Evolutionary conservation across 2,888 invertebrate species (phyloP), one percentile per base, ranked within the genome.

Genomic region (Cenopis cana): DNA sequence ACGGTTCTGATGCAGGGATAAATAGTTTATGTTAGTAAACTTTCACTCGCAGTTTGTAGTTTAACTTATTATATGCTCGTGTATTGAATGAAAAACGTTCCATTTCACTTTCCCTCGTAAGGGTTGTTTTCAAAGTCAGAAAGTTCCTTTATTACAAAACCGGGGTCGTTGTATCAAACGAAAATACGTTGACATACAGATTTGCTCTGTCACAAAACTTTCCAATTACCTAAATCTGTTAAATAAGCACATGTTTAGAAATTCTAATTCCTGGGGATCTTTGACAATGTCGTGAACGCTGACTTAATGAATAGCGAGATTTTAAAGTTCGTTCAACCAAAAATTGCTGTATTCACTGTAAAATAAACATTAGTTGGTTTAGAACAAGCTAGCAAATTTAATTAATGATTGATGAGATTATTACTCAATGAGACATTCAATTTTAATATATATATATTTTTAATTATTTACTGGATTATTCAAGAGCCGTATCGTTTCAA

Each of bases 111-210:
- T 55, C 61, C 29, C 11, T 46, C 9, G 17, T 33, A 46, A 29
- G 41, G 61, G n/a, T 33, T 54, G 68, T 68, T 61, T 60, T 55
- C 61, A 61, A 68, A 68, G 68, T 68, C 29, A 41, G 24, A 29
- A 61, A 54, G 38, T 68, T 55, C 33, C 29, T 38, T 17, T 55
- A 41, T 36, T 36, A 68, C 41, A 29, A 14, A 46, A 38, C n/a
- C 20, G 5, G 8, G 12, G 12, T 24, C 12, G n/a, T 50, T 50
- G 49, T 59, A 50, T 49, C 50, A 24, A 59, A 50, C 50, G 49
- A 50, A 67, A 67, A 62, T 36, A 62, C 36, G 52, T 52, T 50
- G 14, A 52, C 36, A 18, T 50, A 36, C 36, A 62, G n/a, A n/a
- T 54, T 46, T 0, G 41, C 5, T 6, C 4, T 38, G 12, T 38